Evolutionary conservation across 2,797 vertebrate genomes (phyloP).

Genomic region (Sebastiscus albofasciatus): DNA sequence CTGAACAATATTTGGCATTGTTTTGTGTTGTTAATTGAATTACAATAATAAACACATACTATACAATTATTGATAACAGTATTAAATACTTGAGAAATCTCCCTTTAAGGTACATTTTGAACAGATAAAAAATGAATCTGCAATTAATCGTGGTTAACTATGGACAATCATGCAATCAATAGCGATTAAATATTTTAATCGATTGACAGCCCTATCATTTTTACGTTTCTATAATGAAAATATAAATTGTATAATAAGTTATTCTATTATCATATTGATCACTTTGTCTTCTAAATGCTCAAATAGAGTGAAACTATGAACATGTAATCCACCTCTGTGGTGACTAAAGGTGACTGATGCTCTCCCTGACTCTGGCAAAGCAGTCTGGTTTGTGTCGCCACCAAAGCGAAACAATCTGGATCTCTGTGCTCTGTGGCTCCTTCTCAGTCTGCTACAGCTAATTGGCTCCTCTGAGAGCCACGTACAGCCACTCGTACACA

Average conservation of each 20-base stretch:
- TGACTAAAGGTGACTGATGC: conserved; percentile 23
- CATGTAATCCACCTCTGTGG: not conserved
- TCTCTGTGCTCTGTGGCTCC: conserved; percentile 64
- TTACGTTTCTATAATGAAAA: too few species aligned
- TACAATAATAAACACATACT: fast-evolving
- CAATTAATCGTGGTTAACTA: too few species aligned
- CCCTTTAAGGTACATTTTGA: too few species aligned
- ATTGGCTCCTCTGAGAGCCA: conserved; percentile 76
- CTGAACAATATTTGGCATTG: too few species aligned
- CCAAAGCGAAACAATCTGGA: conserved; percentile 57
- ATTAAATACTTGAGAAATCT: too few species aligned
- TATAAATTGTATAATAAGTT: too few species aligned
- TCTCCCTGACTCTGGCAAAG: conserved; percentile 33
- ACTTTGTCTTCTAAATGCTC: not conserved
- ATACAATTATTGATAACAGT: too few species aligned
- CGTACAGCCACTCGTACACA: conserved; percentile 28
- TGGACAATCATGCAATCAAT: too few species aligned
- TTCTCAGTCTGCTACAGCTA: conserved; percentile 65
- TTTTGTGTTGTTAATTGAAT: too few species aligned
- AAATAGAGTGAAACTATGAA: not conserved
- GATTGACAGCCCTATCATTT: too few species aligned
- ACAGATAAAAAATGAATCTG: too few species aligned
- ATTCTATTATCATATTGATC: not conserved
- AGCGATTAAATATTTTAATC: too few species aligned
- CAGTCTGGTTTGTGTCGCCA: conserved; percentile 1